A percentile compares a stretch with the other conserved stretches of the same genome.
Conservation (phyloP, 1,140 invertebrate species). For the Grapholita molesta region DNA sequence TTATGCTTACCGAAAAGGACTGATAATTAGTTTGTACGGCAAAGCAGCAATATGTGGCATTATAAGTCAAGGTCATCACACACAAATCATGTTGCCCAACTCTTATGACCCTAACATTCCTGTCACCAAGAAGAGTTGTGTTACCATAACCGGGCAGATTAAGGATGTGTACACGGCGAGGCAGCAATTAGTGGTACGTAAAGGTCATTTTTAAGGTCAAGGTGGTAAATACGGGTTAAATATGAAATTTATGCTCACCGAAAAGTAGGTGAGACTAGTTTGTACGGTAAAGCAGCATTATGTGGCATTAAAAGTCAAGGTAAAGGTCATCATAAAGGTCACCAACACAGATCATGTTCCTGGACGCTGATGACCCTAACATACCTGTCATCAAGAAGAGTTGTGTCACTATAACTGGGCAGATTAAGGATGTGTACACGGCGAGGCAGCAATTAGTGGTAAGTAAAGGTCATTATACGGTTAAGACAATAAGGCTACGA, state of each 20-base stretch:
- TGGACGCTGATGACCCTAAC: constrained; percentile 89
- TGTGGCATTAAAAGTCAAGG: no score
- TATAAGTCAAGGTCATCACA: constrained; percentile 85
- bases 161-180: constrained; percentile 92
- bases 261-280: no score
- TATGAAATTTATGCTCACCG: no score
- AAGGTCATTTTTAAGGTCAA: not conserved
- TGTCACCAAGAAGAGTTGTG: constrained; percentile 91
- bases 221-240: no score
- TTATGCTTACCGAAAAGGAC: no score
- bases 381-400: constrained; percentile 92
- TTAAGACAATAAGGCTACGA: no score
- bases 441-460: constrained; percentile 95
- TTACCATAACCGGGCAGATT: constrained; percentile 93
- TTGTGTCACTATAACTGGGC: constrained; percentile 93
- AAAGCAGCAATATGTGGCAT: no score
- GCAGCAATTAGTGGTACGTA: constrained; percentile 92
- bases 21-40: no score
- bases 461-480: constrained; percentile 73
- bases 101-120: constrained; percentile 89
- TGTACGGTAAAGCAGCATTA: no score
- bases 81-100: constrained; percentile 92
- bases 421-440: constrained; percentile 91
- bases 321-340: constrained; percentile 84
- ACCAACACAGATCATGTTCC: constrained; percentile 93